phyloP scores from a whole-genome alignment of 2,113 vertebrate genomes.

The Aphyosemion australe region DNA sequence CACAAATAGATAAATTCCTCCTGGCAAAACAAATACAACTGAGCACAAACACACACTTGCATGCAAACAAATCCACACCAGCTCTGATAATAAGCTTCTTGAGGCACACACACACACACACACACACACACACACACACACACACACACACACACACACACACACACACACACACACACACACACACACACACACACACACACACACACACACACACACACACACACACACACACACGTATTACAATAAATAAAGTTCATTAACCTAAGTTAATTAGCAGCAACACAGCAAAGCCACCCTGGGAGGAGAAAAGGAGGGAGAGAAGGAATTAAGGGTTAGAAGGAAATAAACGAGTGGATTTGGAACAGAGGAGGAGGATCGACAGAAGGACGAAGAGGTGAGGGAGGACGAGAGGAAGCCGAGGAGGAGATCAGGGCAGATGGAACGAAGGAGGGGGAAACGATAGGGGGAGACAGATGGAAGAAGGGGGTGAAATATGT shows the following conservation, averaged over 20 bases:
- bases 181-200: no score
- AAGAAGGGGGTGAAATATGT: slow-evolving; percentile 39
- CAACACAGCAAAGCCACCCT: slow-evolving; percentile 38
- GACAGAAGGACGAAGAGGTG: slow-evolving; percentile 63
- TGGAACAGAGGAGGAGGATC: slow-evolving; percentile 14
- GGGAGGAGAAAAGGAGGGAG: slow-evolving; percentile 35
- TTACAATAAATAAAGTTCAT: slow-evolving; percentile 58
- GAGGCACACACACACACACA: neutral
- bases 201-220: neutral
- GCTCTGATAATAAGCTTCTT: slow-evolving; percentile 27
- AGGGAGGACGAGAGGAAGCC: slow-evolving; percentile 52
- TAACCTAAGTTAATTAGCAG: slow-evolving; percentile 56
- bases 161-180: neutral
- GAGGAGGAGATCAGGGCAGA: slow-evolving; percentile 60
- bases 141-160: neutral
- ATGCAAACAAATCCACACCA: slow-evolving; percentile 30
- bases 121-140: neutral
- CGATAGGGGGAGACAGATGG: slow-evolving; percentile 55
- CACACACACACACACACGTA: slow-evolving; percentile 7
- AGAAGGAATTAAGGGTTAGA: slow-evolving; percentile 33
- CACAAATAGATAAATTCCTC: slow-evolving; percentile 43
- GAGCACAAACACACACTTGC: slow-evolving; percentile 12
- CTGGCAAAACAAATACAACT: slow-evolving; percentile 51
- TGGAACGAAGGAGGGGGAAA: slow-evolving; percentile 46
- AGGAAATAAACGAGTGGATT: slow-evolving; percentile 20